phyloP scores from a whole-genome alignment of 2,113 vertebrate genomes.

The Daubentonia madagascariensis region DNA sequence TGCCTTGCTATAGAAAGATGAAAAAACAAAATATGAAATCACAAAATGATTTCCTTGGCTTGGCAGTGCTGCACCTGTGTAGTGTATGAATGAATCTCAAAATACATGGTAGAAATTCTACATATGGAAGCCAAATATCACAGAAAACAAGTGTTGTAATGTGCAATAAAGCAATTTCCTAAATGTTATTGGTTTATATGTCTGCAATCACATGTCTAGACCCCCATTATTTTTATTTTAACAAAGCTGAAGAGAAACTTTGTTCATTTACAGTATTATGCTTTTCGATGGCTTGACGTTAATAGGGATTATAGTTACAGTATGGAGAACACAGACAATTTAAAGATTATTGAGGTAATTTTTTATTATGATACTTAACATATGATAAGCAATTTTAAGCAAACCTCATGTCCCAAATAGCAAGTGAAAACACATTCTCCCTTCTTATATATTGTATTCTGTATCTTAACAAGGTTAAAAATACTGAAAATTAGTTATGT shows the following conservation, averaged over 20 bases:
- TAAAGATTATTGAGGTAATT: slow-evolving; percentile 6
- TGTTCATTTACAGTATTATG: background rate
- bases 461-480: slow-evolving; percentile 22
- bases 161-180: background rate
- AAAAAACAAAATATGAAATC: background rate
- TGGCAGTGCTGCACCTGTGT: background rate
- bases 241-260: background rate
- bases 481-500: background rate
- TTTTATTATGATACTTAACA: background rate
- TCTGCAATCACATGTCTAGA: background rate
- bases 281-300: background rate
- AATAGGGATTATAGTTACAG: slow-evolving; percentile 12
- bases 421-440: background rate
- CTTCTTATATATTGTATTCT: background rate
- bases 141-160: background rate
- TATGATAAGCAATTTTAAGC: slow-evolving; percentile 32
- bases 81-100: background rate
- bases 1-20: background rate
- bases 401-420: background rate
- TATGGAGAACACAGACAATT: background rate
- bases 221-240: slow-evolving; percentile 3
- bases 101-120: background rate
- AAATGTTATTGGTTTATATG: background rate
- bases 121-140: background rate
- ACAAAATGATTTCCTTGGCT: background rate